A percentile compares a stretch with the other conserved stretches of the same genome.
phyloP scores from a whole-genome alignment of 2,797 vertebrate genomes.

The Phalanger gymnotis region DNA sequence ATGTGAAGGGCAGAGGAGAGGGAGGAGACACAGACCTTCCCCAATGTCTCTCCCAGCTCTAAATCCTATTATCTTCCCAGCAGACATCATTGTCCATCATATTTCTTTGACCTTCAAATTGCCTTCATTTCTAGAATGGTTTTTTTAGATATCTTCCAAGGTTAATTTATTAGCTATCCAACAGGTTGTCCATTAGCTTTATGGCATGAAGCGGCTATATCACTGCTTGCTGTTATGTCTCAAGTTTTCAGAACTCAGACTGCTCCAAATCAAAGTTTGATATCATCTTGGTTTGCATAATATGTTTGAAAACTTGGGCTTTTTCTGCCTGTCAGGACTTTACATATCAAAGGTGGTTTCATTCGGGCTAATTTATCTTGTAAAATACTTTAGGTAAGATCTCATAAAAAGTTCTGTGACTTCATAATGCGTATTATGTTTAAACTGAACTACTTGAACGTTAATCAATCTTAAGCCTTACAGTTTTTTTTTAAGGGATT shows the following conservation, averaged over 20 bases:
- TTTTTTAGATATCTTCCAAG: constrained; percentile 43
- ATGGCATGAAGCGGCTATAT: neutral
- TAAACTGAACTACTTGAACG: neutral
- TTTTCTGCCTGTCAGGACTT: constrained; percentile 6
- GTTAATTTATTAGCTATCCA: constrained; percentile 30
- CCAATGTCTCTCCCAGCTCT: neutral
- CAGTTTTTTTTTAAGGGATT: constrained; percentile 1
- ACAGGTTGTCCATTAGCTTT: neutral
- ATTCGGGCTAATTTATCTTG: neutral
- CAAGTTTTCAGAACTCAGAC: neutral
- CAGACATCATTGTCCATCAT: constrained; percentile 58
- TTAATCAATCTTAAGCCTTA: neutral
- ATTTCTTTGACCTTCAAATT: constrained; percentile 65
- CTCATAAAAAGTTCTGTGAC: constrained; percentile 28
- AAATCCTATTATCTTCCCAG: neutral
- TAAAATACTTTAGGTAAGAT: neutral
- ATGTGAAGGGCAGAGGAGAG: neutral
- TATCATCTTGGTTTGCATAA: constrained; percentile 52
- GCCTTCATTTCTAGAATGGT: constrained; percentile 40
- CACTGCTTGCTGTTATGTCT: constrained; percentile 18
- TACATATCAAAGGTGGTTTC: constrained; percentile 47
- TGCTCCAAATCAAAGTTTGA: constrained; percentile 15
- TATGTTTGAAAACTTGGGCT: neutral
- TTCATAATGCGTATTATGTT: neutral
- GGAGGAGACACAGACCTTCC: neutral